Evolutionary conservation across 2,113 vertebrate species (phyloP), one percentile per base, ranked within the genome.

Genomic region (Scortum barcoo): DNA sequence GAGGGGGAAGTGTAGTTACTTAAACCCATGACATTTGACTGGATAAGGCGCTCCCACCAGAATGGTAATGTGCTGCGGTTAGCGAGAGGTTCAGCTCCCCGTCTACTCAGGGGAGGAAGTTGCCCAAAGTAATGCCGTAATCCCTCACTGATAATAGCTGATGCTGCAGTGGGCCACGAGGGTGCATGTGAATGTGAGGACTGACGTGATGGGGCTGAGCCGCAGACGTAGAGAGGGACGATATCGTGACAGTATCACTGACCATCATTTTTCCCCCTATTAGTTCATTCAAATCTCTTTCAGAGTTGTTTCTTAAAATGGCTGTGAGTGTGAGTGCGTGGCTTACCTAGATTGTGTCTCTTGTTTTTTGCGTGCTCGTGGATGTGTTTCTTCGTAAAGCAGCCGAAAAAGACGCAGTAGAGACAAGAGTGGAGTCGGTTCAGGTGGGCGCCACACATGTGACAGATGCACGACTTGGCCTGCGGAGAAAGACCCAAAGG

Each of bases 391-490:
- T 98, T 99, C 72, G 97, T 97, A 89, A 99, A 99, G 91, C 98
- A 99, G 95, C 98, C 98, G 30, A 99, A 99, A 96, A 98, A 99
- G 88, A 99, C 98, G 74, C 98, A 99, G 94, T 99, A 98, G 79
- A 99, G 97, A 94, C 98, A 99, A 88, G 98, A 99, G 93, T 99
- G 98, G 80, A 99, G 97, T 88, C 98, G 94, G 94, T 97, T 99
- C 92, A 99, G 96, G 90, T 95, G 94, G 63, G 94, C 94, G 22
- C 94, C 94, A 81, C 94, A 95, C 92, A 94, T 94, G 88, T 95
- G 94, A 92, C 94, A 95, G 86, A 95, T 94, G 56, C 94, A 95
- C 82, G 94, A 95, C 93, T 94, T 95, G 91, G 94, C 94, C 94
- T 95, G 88, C 36, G 65, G 73, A 81, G 63, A 76, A 48, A 51